phyloP scores from a whole-genome alignment of 1,140 invertebrate genomes.

The Brachystomella parvula region DNA sequence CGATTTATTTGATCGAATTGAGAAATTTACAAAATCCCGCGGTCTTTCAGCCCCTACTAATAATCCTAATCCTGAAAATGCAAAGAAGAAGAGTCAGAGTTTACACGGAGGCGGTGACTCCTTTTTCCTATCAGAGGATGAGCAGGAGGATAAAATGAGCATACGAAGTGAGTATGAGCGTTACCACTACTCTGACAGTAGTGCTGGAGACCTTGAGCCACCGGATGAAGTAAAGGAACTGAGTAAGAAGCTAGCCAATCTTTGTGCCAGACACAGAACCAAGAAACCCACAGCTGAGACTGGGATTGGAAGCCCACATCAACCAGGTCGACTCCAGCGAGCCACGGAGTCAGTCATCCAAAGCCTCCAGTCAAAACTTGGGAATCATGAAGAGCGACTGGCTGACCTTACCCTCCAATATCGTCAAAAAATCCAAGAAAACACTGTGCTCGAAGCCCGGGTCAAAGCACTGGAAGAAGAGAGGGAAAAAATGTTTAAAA shows the following conservation, averaged over 20 bases:
- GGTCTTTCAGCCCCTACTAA: not conserved
- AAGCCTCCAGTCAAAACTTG: slow-evolving; percentile 32
- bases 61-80: not conserved
- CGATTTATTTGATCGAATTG: slow-evolving; percentile 32
- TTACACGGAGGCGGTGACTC: not conserved
- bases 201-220: not conserved
- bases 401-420: slow-evolving; percentile 33
- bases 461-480: slow-evolving; percentile 34
- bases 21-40: slow-evolving; percentile 21
- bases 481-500: slow-evolving; percentile 27
- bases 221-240: not conserved
- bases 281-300: too few species aligned
- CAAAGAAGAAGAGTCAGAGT: not conserved
- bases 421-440: slow-evolving; percentile 37
- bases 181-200: not conserved
- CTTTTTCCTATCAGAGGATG: not conserved
- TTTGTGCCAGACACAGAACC: not conserved
- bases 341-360: slow-evolving; percentile 36
- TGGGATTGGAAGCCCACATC: too few species aligned
- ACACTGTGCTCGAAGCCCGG: slow-evolving; percentile 34
- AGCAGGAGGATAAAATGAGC: not conserved
- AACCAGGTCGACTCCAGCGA: slow-evolving; percentile 26
- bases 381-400: slow-evolving; percentile 30
- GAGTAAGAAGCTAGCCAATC: not conserved
- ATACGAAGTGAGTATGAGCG: not conserved